These are phyloP conservation scores for Camponotus fellah DNA, from an alignment of 2,888 invertebrate genomes.

Conservation along the genomic window DNA sequence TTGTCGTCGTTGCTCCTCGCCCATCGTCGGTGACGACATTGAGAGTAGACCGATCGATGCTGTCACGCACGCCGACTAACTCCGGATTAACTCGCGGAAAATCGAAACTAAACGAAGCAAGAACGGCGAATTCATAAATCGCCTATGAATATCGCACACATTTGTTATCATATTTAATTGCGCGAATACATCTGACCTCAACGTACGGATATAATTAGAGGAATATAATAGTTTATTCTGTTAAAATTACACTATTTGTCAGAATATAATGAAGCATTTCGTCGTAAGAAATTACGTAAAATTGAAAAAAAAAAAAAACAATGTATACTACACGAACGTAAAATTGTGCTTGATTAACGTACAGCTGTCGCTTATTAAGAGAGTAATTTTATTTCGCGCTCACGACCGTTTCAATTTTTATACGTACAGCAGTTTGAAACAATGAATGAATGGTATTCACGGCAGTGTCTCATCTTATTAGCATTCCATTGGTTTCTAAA, in stretches of 20 bases:
- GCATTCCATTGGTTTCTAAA: slow-evolving; percentile 52
- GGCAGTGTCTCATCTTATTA: slow-evolving; percentile 36
- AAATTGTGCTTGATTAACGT: slow-evolving; percentile 17
- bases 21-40: slow-evolving; percentile 64
- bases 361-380: slow-evolving; percentile 18
- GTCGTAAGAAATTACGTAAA: neutral
- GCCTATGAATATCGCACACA: neutral
- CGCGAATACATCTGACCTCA: neutral
- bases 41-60: slow-evolving; percentile 68
- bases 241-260: neutral
- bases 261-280: neutral
- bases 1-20: slow-evolving; percentile 61
- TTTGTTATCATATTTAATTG: neutral
- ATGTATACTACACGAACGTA: neutral
- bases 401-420: slow-evolving; percentile 30
- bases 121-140: slow-evolving; percentile 23
- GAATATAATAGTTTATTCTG: neutral
- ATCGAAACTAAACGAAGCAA: slow-evolving; percentile 37
- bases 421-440: slow-evolving; percentile 32
- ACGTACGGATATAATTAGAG: neutral
- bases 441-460: slow-evolving; percentile 52
- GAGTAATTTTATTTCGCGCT: slow-evolving; percentile 34
- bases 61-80: slow-evolving; percentile 39
- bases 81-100: slow-evolving; percentile 36
- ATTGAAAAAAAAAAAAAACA: neutral